Base-by-base conservation (phyloP, 2,113 vertebrate species). In the Tiliqua scincoides region DNA sequence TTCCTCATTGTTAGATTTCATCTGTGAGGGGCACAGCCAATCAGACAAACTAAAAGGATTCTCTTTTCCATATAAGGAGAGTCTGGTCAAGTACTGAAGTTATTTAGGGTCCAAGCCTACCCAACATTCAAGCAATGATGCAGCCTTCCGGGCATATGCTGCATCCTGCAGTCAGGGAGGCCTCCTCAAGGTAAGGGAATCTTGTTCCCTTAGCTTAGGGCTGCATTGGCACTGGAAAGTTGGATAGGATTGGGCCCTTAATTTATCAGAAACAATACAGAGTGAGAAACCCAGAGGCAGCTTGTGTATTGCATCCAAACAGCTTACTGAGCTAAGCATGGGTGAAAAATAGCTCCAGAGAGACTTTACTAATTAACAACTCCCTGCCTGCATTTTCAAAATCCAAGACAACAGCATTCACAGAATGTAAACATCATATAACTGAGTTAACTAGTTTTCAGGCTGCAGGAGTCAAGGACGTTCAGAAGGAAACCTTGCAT, bases 331-430 rank as follows among this genome's bases (percentile, higher is more conserved):
- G 68, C 74, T 89, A n/a, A 61, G 52, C 71, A 89, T 32, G 25
- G 11, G 52, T 63, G n/a, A 52, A 54, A 25, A 89, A 81, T 62
- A 65, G 57, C 75, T 77, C 81, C 48, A 35, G 61, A 59, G 78
- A 89, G 87, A 79, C 32, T 62, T 82, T 82, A 86, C 62, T 85
- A 65, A 84, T 78, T 80, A 90, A 79, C 68, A 89, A 40, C 62
- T 77, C 43, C 59, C 82, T 54, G 20, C 17, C 10, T 18, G 18
- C 40, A n/a, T 3, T 79, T 89, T 86, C 27, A 81, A 79, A 79
- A 72, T 62, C 57, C 40, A 73, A 85, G 25, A 15, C 27, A 59
- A 48, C 1, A 7, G 6, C 70, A 32, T 59, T 61, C 63, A 54
- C 37, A 61, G n/a, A 18, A 7, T 30, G 70, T 65, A 72, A 83